Conservation (phyloP, 2,888 invertebrate genomes). For the Syritta pipiens region DNA sequence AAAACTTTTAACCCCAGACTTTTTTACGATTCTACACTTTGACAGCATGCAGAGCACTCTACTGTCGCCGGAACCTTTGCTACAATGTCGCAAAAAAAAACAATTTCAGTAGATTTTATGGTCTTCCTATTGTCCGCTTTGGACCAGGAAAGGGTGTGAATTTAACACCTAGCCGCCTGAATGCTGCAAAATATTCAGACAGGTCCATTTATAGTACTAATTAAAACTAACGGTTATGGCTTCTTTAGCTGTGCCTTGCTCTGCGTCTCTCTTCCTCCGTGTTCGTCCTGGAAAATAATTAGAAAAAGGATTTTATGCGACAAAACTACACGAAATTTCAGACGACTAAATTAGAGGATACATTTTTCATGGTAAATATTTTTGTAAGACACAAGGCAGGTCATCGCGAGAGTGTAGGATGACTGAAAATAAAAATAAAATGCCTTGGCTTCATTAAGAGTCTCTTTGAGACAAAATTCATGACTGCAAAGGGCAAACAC, state of each 20-base stretch:
- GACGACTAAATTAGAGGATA: conserved; percentile 40
- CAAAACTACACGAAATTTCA: conserved; percentile 38
- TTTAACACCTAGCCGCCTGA: conserved; percentile 18
- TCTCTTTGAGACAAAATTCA: not conserved
- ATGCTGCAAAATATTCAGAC: conserved; percentile 50
- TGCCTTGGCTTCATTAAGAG: not conserved
- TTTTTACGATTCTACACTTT: conserved; percentile 18
- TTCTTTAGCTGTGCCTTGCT: not conserved
- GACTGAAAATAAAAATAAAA: not conserved
- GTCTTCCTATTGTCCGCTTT: not conserved
- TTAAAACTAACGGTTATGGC: conserved; percentile 63
- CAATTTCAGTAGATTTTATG: conserved; percentile 34
- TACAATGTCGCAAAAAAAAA: conserved; percentile 12
- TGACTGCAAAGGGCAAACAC: not conserved
- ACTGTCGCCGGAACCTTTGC: not conserved
- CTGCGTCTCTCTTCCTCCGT: not conserved
- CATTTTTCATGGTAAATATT: not conserved
- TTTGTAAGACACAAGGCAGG: too few relatives aligned
- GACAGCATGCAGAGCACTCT: not conserved
- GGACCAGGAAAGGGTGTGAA: not conserved
- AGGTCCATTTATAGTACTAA: conserved; percentile 57
- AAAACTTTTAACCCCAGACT: conserved; percentile 1
- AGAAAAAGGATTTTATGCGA: conserved; percentile 55
- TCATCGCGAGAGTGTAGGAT: too few relatives aligned
- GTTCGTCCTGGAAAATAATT: conserved; percentile 40